Conservation (phyloP, 2,888 invertebrate species). For the Pammene aurita region DNA sequence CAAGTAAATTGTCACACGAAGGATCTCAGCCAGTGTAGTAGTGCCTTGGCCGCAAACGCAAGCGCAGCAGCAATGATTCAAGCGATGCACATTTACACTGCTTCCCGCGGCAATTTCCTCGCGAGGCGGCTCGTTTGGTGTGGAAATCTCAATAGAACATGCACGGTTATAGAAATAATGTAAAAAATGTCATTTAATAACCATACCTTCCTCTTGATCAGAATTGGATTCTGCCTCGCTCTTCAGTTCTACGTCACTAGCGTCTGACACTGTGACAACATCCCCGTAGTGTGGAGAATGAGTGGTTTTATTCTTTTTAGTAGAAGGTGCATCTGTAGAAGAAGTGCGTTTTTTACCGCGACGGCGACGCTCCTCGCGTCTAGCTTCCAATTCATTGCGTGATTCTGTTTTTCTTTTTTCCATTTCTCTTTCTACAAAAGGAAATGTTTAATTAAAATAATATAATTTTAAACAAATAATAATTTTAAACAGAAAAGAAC, state of each 20-base stretch:
- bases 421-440: slow-evolving; percentile 87
- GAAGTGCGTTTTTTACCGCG: slow-evolving; percentile 74
- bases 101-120: too few relatives aligned
- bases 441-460: not conserved
- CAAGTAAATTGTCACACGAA: too few relatives aligned
- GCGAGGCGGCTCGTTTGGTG: too few relatives aligned
- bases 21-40: too few relatives aligned
- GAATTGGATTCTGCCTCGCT: slow-evolving; percentile 66
- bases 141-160: too few relatives aligned
- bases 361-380: slow-evolving; percentile 85
- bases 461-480: too few relatives aligned
- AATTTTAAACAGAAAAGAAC: too few relatives aligned
- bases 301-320: slow-evolving; percentile 67
- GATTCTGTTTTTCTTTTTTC: slow-evolving; percentile 90
- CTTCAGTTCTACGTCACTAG: slow-evolving; percentile 78
- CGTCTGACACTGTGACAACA: slow-evolving; percentile 78
- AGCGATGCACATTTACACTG: too few relatives aligned
- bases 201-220: slow-evolving; percentile 73
- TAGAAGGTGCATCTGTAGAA: slow-evolving; percentile 62
- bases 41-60: too few relatives aligned
- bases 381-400: slow-evolving; percentile 88
- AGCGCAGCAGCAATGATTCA: too few relatives aligned
- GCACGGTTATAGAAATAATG: not conserved
- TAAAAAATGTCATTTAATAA: not conserved
- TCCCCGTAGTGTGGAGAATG: slow-evolving; percentile 71